These are phyloP conservation scores for Leptinotarsa lineolata DNA, from an alignment of 1,140 invertebrate species.

Conservation along the genomic window DNA sequence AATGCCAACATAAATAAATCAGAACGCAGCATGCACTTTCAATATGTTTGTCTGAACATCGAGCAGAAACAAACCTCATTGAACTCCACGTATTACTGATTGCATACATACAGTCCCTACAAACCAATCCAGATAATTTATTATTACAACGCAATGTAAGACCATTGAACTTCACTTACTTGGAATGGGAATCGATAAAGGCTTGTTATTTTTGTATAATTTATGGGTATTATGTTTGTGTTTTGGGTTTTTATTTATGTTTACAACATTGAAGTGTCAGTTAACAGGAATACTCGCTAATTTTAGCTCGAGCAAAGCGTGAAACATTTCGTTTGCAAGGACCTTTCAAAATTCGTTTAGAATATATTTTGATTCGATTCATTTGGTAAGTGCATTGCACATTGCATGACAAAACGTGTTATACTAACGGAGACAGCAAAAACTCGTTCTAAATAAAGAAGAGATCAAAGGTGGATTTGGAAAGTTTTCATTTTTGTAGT, in stretches of 20 bases:
- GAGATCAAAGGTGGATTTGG: too few relatives aligned
- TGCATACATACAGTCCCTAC: background rate
- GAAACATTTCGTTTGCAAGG: background rate
- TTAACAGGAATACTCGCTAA: background rate
- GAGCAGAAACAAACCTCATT: too few relatives aligned
- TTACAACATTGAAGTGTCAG: background rate
- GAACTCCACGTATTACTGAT: background rate
- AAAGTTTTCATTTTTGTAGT: too few relatives aligned
- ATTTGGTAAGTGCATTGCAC: too few relatives aligned
- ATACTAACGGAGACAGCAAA: too few relatives aligned
- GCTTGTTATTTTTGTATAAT: background rate
- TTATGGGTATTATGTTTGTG: background rate
- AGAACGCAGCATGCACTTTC: too few relatives aligned
- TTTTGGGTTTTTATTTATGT: background rate
- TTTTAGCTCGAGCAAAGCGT: background rate
- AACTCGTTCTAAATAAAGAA: too few relatives aligned
- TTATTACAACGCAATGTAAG: background rate
- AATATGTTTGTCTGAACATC: too few relatives aligned
- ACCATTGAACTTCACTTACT: slow-evolving; percentile 1
- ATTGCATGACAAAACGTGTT: too few relatives aligned
- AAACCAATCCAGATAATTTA: background rate
- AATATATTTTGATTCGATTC: too few relatives aligned
- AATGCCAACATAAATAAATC: too few relatives aligned
- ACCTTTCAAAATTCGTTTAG: background rate
- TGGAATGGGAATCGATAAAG: background rate